Evolutionary conservation across 2,797 vertebrate species (phyloP).

Genomic region (Tamandua tetradactyla): DNA sequence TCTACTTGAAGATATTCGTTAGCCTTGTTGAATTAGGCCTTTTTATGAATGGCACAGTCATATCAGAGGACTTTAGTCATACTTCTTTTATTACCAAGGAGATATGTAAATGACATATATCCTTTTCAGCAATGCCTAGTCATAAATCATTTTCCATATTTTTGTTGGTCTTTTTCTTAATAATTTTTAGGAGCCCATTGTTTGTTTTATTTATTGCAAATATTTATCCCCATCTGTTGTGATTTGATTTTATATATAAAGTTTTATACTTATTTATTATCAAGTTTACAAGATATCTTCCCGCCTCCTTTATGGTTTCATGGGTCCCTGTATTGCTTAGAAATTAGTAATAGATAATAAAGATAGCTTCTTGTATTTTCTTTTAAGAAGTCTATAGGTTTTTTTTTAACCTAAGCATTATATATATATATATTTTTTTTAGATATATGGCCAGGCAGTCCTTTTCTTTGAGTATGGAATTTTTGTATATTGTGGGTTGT

Average conservation of each 20-base stretch:
- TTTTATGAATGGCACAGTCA: not conserved
- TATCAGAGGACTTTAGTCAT: not conserved
- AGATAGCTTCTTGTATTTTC: not conserved
- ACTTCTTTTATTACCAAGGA: not conserved
- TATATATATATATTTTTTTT: slow-evolving; percentile 44
- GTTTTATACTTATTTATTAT: not conserved
- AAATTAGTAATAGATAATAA: not conserved
- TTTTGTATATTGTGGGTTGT: not conserved
- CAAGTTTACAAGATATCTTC: not conserved
- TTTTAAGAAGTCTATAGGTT: not conserved
- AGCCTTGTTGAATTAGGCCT: not conserved
- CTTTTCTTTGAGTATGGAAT: slow-evolving; percentile 40
- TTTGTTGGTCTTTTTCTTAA: not conserved
- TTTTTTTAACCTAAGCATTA: not conserved
- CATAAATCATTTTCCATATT: slow-evolving; percentile 1
- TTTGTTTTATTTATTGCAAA: not conserved
- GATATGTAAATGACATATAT: slow-evolving; percentile 2
- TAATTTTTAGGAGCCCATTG: not conserved
- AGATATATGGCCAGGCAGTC: not conserved
- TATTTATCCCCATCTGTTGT: not conserved
- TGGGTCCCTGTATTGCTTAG: slow-evolving; percentile 12
- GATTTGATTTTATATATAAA: slow-evolving; percentile 29
- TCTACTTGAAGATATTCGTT: not conserved
- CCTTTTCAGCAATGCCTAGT: not conserved
- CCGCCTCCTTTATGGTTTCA: not conserved